Conservation (phyloP, 2,888 invertebrate species). For the Rhingia rostrata region DNA sequence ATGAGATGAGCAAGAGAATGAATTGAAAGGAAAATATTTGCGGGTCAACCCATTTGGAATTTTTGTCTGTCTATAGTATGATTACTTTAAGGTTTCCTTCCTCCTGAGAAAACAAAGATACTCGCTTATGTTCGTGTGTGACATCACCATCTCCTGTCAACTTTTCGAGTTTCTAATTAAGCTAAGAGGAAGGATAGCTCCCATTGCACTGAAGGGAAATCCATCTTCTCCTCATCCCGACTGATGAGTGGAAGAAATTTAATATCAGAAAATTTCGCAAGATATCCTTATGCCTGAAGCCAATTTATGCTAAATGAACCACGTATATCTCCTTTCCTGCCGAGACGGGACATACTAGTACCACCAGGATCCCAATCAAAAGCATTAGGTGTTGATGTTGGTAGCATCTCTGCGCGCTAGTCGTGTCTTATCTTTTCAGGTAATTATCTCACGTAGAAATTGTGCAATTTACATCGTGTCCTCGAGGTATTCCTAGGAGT, state of each 20-base stretch:
- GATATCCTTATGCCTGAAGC: slow-evolving; percentile 44
- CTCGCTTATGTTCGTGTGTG: slow-evolving; percentile 28
- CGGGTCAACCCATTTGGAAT: slow-evolving; percentile 29
- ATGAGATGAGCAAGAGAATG: slow-evolving; percentile 15
- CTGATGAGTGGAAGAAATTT: slow-evolving; percentile 11
- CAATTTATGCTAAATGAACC: slow-evolving; percentile 50
- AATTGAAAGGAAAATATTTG: slow-evolving; percentile 27
- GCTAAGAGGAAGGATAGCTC: slow-evolving; percentile 17
- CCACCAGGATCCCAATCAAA: slow-evolving; percentile 22
- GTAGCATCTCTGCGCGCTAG: slow-evolving; percentile 9
- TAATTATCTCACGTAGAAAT: slow-evolving; percentile 57
- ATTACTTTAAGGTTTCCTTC: slow-evolving; percentile 18
- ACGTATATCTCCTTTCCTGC: slow-evolving; percentile 15
- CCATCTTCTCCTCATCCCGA: background rate
- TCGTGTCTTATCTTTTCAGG: slow-evolving; percentile 48
- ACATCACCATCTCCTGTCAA: slow-evolving; percentile 29
- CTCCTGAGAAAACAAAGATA: slow-evolving; percentile 1
- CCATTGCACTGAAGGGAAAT: slow-evolving; percentile 18
- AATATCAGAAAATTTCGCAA: slow-evolving; percentile 37
- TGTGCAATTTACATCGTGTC: slow-evolving; percentile 24
- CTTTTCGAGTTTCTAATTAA: slow-evolving; percentile 55
- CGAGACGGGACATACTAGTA: background rate
- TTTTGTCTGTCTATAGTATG: background rate
- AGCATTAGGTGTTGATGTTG: slow-evolving; percentile 42
- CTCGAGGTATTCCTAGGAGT: background rate